Percentiles rank a stretch among this genome's conserved stretches.
Conservation (phyloP, 2,888 invertebrate species). For the Parnassius mnemosyne region DNA sequence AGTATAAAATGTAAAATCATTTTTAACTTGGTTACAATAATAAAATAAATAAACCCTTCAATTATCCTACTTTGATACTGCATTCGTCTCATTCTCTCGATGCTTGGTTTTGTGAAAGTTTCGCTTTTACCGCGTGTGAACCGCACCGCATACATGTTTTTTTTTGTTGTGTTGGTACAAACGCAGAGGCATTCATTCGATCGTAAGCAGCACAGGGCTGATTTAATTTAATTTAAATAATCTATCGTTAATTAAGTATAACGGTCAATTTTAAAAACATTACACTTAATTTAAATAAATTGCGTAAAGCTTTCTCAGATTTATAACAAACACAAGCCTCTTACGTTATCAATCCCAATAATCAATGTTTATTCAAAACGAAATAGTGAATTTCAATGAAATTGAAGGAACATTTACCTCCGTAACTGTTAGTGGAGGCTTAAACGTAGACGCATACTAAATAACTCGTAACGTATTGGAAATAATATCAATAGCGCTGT, state of each 20-base stretch:
- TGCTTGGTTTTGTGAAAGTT: no score
- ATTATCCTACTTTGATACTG: no score
- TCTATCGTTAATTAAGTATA: slow-evolving; percentile 7
- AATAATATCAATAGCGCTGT: slow-evolving; percentile 45
- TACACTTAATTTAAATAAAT: slow-evolving; percentile 17
- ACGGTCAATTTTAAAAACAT: slow-evolving; percentile 10
- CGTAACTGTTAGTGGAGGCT: slow-evolving; percentile 22
- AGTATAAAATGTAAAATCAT: no score
- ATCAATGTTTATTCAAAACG: slow-evolving; percentile 25
- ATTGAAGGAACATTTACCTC: slow-evolving; percentile 27
- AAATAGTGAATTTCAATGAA: slow-evolving; percentile 27
- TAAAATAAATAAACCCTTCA: no score
- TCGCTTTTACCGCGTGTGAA: no score
- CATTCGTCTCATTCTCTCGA: no score
- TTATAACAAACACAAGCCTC: slow-evolving; percentile 23
- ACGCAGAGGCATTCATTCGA: no score
- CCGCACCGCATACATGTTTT: no score
- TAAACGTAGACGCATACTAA: slow-evolving; percentile 33
- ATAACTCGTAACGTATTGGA: slow-evolving; percentile 39
- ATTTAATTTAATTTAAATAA: not conserved
- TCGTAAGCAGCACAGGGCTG: no score
- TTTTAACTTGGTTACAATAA: no score
- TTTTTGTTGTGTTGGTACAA: no score
- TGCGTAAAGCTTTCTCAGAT: slow-evolving; percentile 19
- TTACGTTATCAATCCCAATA: slow-evolving; percentile 24